Percentiles rank a stretch among this genome's conserved stretches.
These are phyloP conservation scores for Notothenia coriiceps DNA, from an alignment of 2,113 vertebrate genomes.

Conservation along the genomic window DNA sequence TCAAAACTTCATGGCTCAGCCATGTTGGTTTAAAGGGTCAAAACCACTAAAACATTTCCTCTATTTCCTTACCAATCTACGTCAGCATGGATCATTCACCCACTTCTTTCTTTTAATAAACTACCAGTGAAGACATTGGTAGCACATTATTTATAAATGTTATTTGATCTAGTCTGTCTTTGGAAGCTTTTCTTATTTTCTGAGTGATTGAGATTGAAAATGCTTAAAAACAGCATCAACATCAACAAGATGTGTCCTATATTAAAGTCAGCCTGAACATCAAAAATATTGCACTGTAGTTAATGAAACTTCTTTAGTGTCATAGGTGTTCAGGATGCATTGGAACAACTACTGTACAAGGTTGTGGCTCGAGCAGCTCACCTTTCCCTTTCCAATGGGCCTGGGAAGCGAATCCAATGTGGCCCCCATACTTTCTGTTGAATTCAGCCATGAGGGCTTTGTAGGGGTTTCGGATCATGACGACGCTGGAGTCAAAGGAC, in stretches of 20 bases:
- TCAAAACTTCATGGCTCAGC: background rate
- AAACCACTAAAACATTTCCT: conserved; percentile 26
- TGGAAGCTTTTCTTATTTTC: background rate
- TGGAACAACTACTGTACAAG: background rate
- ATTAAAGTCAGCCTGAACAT: background rate
- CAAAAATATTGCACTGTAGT: background rate
- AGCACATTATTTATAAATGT: no score
- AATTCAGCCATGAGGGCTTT: conserved; percentile 98
- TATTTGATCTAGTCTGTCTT: no score
- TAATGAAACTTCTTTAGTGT: background rate
- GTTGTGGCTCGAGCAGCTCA: conserved; percentile 64
- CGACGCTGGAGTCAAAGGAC: conserved; percentile 90
- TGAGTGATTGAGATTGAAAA: background rate
- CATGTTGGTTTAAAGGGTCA: conserved; percentile 6
- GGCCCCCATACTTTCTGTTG: conserved; percentile 96
- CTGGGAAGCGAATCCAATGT: conserved; percentile 95
- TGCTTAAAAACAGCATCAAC: background rate
- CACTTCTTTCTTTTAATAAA: background rate
- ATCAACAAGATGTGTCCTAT: no score
- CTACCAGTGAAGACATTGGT: no score
- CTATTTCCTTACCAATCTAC: background rate
- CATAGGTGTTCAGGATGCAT: no score
- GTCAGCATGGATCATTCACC: background rate
- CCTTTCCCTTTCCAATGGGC: conserved; percentile 98
- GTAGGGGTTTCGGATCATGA: conserved; percentile 97